phyloP scores from a whole-genome alignment of 2,797 vertebrate species.

The Sphenopsis melanotis region DNA sequence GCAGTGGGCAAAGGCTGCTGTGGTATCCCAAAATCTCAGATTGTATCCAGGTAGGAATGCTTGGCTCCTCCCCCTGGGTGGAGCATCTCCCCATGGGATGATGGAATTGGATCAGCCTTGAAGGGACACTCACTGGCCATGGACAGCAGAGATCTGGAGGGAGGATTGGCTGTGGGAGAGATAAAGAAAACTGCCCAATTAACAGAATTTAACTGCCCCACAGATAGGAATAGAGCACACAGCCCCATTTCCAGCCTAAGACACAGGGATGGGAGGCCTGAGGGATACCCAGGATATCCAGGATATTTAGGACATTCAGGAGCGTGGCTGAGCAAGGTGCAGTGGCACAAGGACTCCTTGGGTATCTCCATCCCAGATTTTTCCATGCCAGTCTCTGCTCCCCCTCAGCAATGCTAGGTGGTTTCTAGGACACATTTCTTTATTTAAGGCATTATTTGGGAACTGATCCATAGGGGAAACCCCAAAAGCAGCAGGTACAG shows the following conservation, averaged over 20 bases:
- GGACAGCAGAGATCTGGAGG: background rate
- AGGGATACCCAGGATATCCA: background rate
- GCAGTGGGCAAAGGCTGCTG: fast-evolving
- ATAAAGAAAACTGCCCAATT: background rate
- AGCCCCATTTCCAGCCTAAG: background rate
- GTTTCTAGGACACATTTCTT: background rate
- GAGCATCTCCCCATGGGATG: background rate
- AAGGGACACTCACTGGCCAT: background rate
- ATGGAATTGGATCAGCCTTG: background rate
- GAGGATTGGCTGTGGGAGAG: background rate
- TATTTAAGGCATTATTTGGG: fast-evolving
- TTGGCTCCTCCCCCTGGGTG: background rate
- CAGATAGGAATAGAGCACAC: background rate
- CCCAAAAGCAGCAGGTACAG: background rate
- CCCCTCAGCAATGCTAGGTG: background rate
- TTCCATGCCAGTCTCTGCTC: background rate
- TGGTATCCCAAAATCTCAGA: background rate
- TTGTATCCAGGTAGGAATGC: background rate
- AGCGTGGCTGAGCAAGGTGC: background rate
- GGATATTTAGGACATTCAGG: background rate
- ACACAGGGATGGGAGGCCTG: background rate
- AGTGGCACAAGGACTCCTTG: background rate
- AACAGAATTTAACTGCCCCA: background rate
- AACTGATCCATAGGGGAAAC: fast-evolving
- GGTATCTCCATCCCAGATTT: background rate